A percentile compares a stretch with the other conserved stretches of the same genome.
Evolutionary conservation across 2,113 vertebrate species (phyloP).

Genomic region (Aplodontia rufa): DNA sequence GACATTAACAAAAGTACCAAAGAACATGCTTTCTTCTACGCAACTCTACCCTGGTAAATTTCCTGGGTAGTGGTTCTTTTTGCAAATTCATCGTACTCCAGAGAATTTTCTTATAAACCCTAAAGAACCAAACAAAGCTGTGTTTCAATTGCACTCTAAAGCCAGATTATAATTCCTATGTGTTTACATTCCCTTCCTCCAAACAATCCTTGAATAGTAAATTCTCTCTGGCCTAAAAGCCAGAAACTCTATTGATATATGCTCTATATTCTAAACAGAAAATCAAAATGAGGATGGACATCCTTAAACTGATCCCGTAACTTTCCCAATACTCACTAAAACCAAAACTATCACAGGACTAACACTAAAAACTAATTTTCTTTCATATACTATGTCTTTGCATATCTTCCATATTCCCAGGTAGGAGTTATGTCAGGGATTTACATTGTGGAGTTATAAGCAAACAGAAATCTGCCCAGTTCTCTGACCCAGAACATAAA

Average conservation of each 20-base stretch:
- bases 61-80: neutral
- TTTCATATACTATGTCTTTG: neutral
- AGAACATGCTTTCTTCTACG: neutral
- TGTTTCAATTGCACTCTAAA: neutral
- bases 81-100: neutral
- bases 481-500: neutral
- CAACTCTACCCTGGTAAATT: neutral
- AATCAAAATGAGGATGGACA: neutral
- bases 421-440: neutral
- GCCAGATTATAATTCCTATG: neutral
- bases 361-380: neutral
- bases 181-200: neutral
- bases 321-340: neutral
- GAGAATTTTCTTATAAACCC: neutral
- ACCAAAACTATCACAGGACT: neutral
- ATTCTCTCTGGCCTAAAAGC: neutral
- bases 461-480: neutral
- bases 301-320: neutral
- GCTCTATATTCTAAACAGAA: neutral
- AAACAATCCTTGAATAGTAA: neutral
- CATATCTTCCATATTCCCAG: neutral
- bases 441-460: neutral
- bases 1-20: neutral
- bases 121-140: neutral
- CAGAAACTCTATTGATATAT: neutral